Evolutionary conservation across 2,888 invertebrate genomes (phyloP).

Genomic region (Mimachlamys varia): DNA sequence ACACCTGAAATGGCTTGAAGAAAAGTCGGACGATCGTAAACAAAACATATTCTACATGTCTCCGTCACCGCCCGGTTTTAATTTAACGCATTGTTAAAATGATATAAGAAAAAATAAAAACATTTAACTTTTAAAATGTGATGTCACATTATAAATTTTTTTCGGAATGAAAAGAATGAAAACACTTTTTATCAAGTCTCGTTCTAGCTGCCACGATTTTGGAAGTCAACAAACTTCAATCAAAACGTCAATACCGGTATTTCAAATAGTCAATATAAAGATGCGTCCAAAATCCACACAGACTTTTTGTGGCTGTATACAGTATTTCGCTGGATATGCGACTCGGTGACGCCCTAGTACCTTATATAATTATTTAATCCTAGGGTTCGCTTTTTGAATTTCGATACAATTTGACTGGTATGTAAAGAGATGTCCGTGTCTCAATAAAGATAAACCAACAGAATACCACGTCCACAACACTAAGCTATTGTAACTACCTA

Average conservation of each 20-base stretch:
- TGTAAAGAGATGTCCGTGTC: background rate
- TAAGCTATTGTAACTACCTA: background rate
- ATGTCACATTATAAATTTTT: background rate
- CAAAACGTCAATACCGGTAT: background rate
- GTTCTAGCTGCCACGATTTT: background rate
- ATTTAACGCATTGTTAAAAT: background rate
- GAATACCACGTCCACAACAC: background rate
- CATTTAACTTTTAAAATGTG: background rate
- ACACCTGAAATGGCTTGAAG: background rate
- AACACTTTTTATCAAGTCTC: background rate
- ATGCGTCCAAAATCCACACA: conserved; percentile 1
- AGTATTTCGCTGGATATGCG: background rate
- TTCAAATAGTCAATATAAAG: background rate
- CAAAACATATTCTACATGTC: background rate
- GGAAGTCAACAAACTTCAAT: conserved; percentile 3
- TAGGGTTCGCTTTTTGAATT: conserved; percentile 22
- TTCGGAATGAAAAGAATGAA: background rate
- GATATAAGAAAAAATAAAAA: background rate
- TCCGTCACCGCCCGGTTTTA: background rate
- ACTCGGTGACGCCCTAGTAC: background rate
- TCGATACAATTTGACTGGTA: conserved; percentile 16
- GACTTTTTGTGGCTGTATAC: background rate
- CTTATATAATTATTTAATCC: conserved; percentile 1
- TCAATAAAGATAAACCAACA: conserved; percentile 16
- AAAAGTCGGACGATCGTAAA: background rate